Evolutionary conservation across 2,888 invertebrate genomes (phyloP), one percentile per base, ranked within the genome.

Genomic region (Gastracanthus pulcherrimus): DNA sequence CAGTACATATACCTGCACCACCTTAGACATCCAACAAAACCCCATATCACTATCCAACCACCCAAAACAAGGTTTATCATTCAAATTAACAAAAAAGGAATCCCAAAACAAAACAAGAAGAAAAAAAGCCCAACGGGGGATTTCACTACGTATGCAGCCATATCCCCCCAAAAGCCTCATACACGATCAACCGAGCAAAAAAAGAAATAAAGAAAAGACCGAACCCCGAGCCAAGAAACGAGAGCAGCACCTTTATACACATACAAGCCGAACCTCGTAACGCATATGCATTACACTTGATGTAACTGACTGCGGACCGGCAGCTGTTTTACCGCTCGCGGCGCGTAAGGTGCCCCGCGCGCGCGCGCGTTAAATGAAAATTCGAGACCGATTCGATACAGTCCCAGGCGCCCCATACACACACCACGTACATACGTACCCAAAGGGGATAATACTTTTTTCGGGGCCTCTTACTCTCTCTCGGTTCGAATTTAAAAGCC

Each of bases 301-400:
- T 23, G 62, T 23, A 36, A 60, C n/a, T 41, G 26, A 72, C 58
- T 41, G 41, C 13, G 62, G 34, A 31, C 34, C 69, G 64, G 58
- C 36, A 71, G 58, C 62, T 23, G 45, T 13, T 75, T 74, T 80
- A 74, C 69, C 26, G 69, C 75, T 74, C 34, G n/a, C 51, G 45
- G 60, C 51, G 34, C 51, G 64, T 71, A 48, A 69, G 82, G 82
- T 58, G 79, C 76, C 76, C n/a, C n/a, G n/a, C n/a, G n/a, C n/a
- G n/a, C n/a, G n/a, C n/a, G n/a, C n/a, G 79, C 36, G 76, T 41
- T 80, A 82, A 82, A 82, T 82, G 82, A 80, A 82, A 82, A 79
- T 80, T 77, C 76, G 45, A 67, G 34, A 19, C 58, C 69, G 76
- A 79, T 82, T 82, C 82, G 82, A 82, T 77, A 77, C 74, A 67